Base-by-base conservation (phyloP, 2,797 vertebrate genomes). In the Choloepus didactylus region DNA sequence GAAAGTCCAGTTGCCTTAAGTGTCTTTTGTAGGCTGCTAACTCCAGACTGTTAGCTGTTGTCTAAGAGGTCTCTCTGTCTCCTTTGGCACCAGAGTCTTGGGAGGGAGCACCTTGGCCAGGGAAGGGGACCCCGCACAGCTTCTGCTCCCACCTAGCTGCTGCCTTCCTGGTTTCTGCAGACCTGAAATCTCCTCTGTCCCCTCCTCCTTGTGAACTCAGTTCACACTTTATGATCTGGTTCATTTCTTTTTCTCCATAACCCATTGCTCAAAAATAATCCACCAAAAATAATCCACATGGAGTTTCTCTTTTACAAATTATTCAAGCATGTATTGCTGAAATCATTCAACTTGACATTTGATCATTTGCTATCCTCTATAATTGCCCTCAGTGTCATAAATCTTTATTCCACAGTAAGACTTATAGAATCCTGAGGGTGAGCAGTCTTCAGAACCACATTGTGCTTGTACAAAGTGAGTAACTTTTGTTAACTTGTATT, bases 1-100 rank as follows among this genome's bases (percentile, higher is more conserved):
- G 89, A 76, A 88, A 91, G 73, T 86, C 64, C 51, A 92, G 31
- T 92, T 66, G n/a, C 8, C 19, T 29, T 62, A 64, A 84, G 56
- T 69, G 25, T 81, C 67, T 82, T 88, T 75, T 83, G 75, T 6
- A 87, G 27, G 72, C 44, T 38, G 46, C 29, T 67, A 49, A 44
- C 60, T 93, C 56, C 9, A n/a, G 69, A 44, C 14, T 2, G 0
- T 5, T 35, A 25, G 31, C 41, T 46, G 1, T 38, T 80, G 51
- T 67, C 16, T 9, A 21, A 35, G 41, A 21, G 60, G 29, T 80
- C 29, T 51, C n/a, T 23, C 14, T 35, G 18, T 19, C 8, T 3
- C 27, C 69, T 23, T 44, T 2, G 66, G 4, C 27, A 5, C 38
- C 11, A 19, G n/a, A 15, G 2, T 44, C 77, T 75, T 83, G 25